Base-by-base conservation (phyloP, 2,797 vertebrate species). In the Intellagama lesueurii region DNA sequence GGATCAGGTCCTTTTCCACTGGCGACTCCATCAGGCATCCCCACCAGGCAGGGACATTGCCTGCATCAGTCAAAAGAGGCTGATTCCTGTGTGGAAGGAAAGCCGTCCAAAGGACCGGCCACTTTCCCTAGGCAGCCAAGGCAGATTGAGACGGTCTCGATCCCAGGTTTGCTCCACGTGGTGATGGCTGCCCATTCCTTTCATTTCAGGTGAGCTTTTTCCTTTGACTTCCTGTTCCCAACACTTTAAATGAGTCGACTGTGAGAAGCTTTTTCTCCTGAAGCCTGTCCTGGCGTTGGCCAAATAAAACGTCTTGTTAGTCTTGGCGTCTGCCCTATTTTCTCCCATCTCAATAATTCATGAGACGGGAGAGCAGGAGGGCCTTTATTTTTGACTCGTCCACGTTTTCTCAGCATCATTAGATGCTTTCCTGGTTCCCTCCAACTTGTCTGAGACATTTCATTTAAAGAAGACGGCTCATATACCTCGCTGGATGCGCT, bases 281-380 rank as follows among this genome's bases (percentile, higher is more conserved):
- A 73, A 52, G n/a, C 5, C 24, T 49, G 49, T 32, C 52, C 26
- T 11, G 40, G 56, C 32, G 47, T 56, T 73, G 47, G 69, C 83
- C 83, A 73, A 85, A 49, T 32, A 85, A 85, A 85, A 85, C 69
- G 32, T 73, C 69, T 73, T 6, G 19, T 69, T 26, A 32, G 83
- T 73, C 70, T 52, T 52, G 56, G 52, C 83, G 56, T 73, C 83
- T 85, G 83, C 47, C 83, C 84, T 76, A 28, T 77, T 40, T 16
- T 86, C 72, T 56, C 52, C 84, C 64, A 19, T 77, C 76, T 86
- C 72, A 76, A 44, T 77, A 19, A 40, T 64, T 77, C 84, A 77
- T 44, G 52, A 64, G 17, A 24, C 3, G 44, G 30, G 28, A 17
- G 11, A 84, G 17, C 12, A 1, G 8, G 35, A 75, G 66, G 40